Conservation (phyloP, 2,888 invertebrate species). For the Cephus rjabovi region DNA sequence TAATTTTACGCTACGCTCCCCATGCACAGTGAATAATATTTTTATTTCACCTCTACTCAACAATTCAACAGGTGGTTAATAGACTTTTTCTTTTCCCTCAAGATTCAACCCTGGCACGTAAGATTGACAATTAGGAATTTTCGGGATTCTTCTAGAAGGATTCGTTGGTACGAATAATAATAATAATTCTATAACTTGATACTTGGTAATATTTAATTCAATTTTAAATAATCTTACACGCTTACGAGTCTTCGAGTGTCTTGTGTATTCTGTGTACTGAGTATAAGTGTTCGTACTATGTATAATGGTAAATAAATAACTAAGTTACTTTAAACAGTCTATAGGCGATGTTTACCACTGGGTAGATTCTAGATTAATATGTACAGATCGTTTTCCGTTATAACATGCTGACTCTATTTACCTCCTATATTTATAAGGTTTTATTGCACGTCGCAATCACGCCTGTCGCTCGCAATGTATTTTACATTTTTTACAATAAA, state of each 20-base stretch:
- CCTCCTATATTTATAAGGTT: conserved; percentile 33
- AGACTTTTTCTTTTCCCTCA: no score
- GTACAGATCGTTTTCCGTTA: conserved; percentile 27
- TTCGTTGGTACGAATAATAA: no score
- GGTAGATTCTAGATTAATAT: conserved; percentile 28
- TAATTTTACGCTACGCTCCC: no score
- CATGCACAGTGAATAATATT: no score
- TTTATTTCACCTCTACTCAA: no score
- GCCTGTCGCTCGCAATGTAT: conserved; percentile 30
- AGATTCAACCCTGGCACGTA: no score
- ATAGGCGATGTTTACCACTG: conserved; percentile 55
- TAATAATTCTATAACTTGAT: no score
- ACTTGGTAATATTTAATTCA: conserved; percentile 62
- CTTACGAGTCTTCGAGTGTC: conserved; percentile 28
- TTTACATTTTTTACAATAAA: conserved; percentile 62
- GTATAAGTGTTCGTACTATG: conserved; percentile 29
- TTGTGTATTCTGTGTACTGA: conserved; percentile 33
- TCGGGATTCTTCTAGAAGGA: no score
- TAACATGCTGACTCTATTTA: conserved; percentile 8
- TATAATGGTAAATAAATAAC: conserved; percentile 63
- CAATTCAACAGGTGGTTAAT: no score
- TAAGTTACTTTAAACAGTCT: conserved; percentile 66
- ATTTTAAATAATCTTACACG: conserved; percentile 61
- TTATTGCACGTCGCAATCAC: conserved; percentile 58
- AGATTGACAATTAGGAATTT: no score